Evolutionary conservation across 2,113 vertebrate genomes (phyloP).

Genomic region (Dinomys branickii): DNA sequence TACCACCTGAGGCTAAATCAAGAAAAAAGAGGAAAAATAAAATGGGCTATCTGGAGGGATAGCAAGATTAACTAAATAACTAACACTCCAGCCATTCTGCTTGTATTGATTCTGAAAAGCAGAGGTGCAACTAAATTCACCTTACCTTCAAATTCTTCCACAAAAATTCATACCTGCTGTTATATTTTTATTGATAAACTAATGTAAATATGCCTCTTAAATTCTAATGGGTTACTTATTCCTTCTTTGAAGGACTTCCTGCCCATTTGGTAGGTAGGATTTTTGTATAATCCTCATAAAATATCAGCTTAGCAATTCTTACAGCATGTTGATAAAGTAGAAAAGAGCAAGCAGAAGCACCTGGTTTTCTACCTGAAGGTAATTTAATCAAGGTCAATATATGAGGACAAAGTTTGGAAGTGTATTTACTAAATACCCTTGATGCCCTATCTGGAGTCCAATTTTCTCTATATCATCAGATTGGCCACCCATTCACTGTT

Average conservation of each 20-base stretch:
- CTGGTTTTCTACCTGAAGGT: background rate
- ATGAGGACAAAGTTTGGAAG: background rate
- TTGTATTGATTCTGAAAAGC: constrained; percentile 38
- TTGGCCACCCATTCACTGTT: background rate
- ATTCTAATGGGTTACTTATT: constrained; percentile 19
- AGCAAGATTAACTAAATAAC: constrained; percentile 36
- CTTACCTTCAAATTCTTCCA: constrained; percentile 20
- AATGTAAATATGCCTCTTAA: constrained; percentile 40
- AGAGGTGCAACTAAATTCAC: background rate
- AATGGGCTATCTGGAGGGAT: background rate
- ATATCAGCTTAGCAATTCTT: background rate
- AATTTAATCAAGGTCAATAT: background rate
- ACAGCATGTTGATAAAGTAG: background rate
- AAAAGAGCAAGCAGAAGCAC: background rate
- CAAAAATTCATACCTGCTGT: constrained; percentile 30
- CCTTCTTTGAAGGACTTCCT: constrained; percentile 54
- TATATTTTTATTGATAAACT: constrained; percentile 61
- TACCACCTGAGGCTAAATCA: constrained; percentile 31
- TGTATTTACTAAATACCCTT: background rate
- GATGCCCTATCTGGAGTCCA: background rate
- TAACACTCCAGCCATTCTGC: background rate
- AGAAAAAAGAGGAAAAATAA: constrained; percentile 25
- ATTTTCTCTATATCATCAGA: background rate
- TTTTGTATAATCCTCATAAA: constrained; percentile 36
- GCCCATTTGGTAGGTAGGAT: constrained; percentile 10